Base-by-base conservation (phyloP, 2,888 invertebrate genomes). In the Apantesis nais region DNA sequence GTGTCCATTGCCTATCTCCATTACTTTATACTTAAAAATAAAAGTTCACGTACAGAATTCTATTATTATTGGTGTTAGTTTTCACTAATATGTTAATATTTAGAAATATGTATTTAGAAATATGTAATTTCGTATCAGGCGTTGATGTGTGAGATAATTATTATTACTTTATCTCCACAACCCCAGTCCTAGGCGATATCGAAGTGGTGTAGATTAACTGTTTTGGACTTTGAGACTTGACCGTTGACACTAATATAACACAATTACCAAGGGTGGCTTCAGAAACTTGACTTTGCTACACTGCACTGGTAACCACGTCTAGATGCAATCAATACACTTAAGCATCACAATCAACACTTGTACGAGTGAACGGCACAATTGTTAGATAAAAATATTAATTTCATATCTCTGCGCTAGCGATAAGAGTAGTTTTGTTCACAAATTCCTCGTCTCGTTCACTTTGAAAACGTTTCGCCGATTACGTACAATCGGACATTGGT, bases 261-360 rank as follows among this genome's bases (percentile, higher is more conserved):
- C 92, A 89, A 89, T 37, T 86, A 91, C 60, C 89, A 89, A 87
- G 86, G 86, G 85, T 88, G 89, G 86, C 86, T 86, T 86, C 86
- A 80, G 78, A 84, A 85, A 85, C 85, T 88, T 78, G 80, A 85
- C 84, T 82, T 88, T 87, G 77, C 72, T 81, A 72, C 92, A 93
- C 93, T 90, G 82, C 93, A 93, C 92, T 88, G 79, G 76, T 87
- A 82, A 87, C 82, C 88, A 89, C 90, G 85, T 88, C 83, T 89
- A 89, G 81, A 86, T 87, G 85, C 83, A 90, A 90, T 88, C 86
- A 89, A 89, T 89, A 90, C 89, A 90, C 90, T 88, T 83, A 83
- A 83, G 87, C 90, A 91, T 91, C 90, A 90, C 91, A 91, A 89
- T 91, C 85, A 90, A 87, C 91, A 93, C 89, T 86, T 75, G 76